Percentiles rank a stretch among this genome's conserved stretches.
Conservation (phyloP, 2,113 vertebrate species). For the Paraplagusia blochii region DNA sequence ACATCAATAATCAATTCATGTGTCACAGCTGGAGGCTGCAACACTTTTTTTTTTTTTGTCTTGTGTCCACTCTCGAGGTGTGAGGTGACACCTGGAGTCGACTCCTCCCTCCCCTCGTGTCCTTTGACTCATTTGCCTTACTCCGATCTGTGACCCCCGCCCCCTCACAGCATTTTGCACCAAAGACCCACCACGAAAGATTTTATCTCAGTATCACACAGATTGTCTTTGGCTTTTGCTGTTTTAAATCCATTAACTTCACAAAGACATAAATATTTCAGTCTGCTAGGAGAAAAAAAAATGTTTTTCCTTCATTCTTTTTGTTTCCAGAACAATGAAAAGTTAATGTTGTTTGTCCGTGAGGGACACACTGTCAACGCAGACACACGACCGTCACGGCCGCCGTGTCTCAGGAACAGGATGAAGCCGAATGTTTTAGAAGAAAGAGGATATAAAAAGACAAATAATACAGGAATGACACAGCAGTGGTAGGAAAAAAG, state of each 20-base stretch:
- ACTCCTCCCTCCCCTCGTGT: constrained; percentile 13
- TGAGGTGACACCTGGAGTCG: constrained; percentile 48
- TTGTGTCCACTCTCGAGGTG: constrained; percentile 60
- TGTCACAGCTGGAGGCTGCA: constrained; percentile 44
- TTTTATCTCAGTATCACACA: constrained; percentile 52
- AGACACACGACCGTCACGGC: constrained; percentile 21
- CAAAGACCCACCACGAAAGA: constrained; percentile 69
- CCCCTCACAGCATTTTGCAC: constrained; percentile 66
- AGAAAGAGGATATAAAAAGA: constrained; percentile 6
- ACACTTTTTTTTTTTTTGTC: constrained; percentile 6
- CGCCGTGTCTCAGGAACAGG: constrained; percentile 26
- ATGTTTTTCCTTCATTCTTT: constrained; percentile 57
- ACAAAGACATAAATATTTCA: constrained; percentile 74
- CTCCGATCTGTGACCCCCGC: no score
- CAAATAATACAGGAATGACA: no score
- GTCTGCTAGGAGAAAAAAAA: no score
- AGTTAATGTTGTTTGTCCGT: constrained; percentile 65
- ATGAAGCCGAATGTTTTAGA: constrained; percentile 7
- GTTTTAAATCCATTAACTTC: constrained; percentile 68
- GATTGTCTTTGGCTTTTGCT: constrained; percentile 46
- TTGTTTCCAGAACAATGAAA: constrained; percentile 71
- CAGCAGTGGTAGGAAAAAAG: no score
- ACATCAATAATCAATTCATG: constrained; percentile 74
- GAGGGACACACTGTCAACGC: constrained; percentile 41
- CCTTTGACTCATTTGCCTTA: no score